Base-by-base conservation (phyloP, 2,888 invertebrate genomes). In the Temnothorax unifasciatus region DNA sequence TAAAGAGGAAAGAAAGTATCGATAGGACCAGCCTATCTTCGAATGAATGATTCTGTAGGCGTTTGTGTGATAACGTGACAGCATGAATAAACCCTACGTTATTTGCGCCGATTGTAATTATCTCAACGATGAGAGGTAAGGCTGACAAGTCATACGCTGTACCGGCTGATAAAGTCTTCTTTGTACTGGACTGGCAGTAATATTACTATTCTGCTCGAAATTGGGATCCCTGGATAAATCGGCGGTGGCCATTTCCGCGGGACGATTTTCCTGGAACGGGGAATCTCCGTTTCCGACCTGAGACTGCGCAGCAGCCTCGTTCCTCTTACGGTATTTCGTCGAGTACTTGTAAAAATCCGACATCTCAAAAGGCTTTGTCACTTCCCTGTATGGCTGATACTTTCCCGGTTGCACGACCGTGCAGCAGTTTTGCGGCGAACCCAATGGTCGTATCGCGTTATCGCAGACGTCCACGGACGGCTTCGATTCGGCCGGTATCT, bases 281-380 rank as follows among this genome's bases (percentile, higher is more conserved):
- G 84, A 68, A 74, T 90, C 89, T 68, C 18, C 47, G 21, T 85
- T 84, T n/a, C 76, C 82, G n/a, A 41, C 11, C 11, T 90, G 88
- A 29, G 38, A 82, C 11, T 86, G 86, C 1, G 76, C 77, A 2
- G 52, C 79, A 1, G 34, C 47, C 13, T 92, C 92, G 57, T 93
- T 94, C 84, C 93, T 96, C 89, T 98, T 97, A 86, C 99, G 96
- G 94, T 97, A 98, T 94, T 99, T 98, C 6, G 98, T 99, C 75
- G 99, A 99, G 95, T 99, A 99, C 95, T 99, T 99, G 95, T 99
- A 99, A 95, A 99, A 99, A 95, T 99, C 99, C 0, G 99, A 97
- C 98, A 99, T 99, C 96, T 99, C 99, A 95, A 99, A 99, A 3
- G 99, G 99, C 94, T 99, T 99, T 0, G 98, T 98, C 82, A 98